Percentiles rank a stretch among this genome's conserved stretches.
These are phyloP conservation scores for Amazona finschi DNA, from an alignment of 2,797 vertebrate species.

Conservation along the genomic window DNA sequence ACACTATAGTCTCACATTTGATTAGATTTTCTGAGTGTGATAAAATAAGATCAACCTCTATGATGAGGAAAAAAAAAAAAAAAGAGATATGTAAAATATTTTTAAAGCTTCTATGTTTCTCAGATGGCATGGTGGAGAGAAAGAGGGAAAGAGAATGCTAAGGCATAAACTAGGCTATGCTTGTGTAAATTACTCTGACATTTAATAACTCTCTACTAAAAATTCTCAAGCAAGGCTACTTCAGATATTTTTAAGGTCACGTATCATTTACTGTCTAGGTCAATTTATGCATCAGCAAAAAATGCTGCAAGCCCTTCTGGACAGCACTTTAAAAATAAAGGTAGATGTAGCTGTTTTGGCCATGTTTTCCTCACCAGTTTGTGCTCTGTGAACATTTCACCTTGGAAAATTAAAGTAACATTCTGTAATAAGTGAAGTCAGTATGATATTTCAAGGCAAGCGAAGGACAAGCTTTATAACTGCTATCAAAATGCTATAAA, in stretches of 20 bases:
- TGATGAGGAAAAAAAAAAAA: neutral
- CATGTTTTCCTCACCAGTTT: constrained; percentile 18
- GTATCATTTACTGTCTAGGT: constrained; percentile 55
- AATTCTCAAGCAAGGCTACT: constrained; percentile 58
- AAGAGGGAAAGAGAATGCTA: constrained; percentile 16
- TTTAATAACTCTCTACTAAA: constrained; percentile 65
- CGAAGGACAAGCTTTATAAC: constrained; percentile 63
- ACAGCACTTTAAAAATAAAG: constrained; percentile 60
- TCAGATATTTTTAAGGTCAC: constrained; percentile 48
- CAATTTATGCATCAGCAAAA: constrained; percentile 64
- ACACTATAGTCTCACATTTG: neutral
- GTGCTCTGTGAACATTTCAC: constrained; percentile 23
- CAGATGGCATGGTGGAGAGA: neutral
- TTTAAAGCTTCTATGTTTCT: neutral
- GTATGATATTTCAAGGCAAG: constrained; percentile 56
- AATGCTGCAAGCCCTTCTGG: constrained; percentile 36
- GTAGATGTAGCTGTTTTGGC: constrained; percentile 6
- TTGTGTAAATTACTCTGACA: constrained; percentile 61
- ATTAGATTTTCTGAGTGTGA: neutral
- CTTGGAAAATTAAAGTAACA: constrained; percentile 61
- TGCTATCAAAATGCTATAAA: constrained; percentile 58
- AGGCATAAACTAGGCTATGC: constrained; percentile 30
- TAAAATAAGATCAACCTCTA: neutral
- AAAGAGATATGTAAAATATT: neutral
- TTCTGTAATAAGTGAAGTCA: constrained; percentile 44